phyloP scores from a whole-genome alignment of 2,888 invertebrate species.

The Cheilosia urbana region DNA sequence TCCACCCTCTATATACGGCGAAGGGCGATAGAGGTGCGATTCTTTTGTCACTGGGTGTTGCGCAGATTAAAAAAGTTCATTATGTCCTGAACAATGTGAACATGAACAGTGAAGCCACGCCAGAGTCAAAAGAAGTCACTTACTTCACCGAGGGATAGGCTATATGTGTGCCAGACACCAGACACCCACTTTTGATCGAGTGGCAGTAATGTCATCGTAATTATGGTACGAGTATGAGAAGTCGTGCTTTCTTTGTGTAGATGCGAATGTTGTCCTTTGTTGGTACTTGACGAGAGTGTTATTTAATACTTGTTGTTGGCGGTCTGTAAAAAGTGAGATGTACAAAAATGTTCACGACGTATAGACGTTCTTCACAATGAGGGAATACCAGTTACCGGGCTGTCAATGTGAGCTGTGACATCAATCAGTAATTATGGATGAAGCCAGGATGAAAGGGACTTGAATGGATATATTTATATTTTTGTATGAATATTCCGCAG shows the following conservation, averaged over 20 bases:
- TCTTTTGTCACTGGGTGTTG: slow-evolving; percentile 54
- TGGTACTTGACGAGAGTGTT: slow-evolving; percentile 4
- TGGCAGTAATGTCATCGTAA: slow-evolving; percentile 39
- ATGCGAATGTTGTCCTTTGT: slow-evolving; percentile 5
- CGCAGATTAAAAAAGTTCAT: slow-evolving; percentile 52
- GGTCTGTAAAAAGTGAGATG: not conserved
- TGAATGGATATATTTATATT: too few species aligned
- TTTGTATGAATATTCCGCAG: too few species aligned
- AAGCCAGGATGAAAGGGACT: too few species aligned
- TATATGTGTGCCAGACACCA: slow-evolving; percentile 23
- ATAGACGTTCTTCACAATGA: not conserved
- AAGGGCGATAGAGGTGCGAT: slow-evolving; percentile 22
- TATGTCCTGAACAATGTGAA: slow-evolving; percentile 52
- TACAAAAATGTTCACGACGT: not conserved
- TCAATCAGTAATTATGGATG: too few species aligned
- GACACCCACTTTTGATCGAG: slow-evolving; percentile 40
- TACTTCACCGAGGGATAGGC: slow-evolving; percentile 11
- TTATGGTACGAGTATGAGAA: slow-evolving; percentile 19
- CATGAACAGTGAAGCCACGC: slow-evolving; percentile 32
- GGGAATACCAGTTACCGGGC: not conserved
- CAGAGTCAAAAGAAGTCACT: slow-evolving; percentile 42
- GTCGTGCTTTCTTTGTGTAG: not conserved
- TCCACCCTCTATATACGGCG: slow-evolving; percentile 35
- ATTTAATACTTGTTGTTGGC: not conserved
- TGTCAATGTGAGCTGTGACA: not conserved